Evolutionary conservation across 2,888 invertebrate species (phyloP).

Genomic region (Subacronicta megacephala): DNA sequence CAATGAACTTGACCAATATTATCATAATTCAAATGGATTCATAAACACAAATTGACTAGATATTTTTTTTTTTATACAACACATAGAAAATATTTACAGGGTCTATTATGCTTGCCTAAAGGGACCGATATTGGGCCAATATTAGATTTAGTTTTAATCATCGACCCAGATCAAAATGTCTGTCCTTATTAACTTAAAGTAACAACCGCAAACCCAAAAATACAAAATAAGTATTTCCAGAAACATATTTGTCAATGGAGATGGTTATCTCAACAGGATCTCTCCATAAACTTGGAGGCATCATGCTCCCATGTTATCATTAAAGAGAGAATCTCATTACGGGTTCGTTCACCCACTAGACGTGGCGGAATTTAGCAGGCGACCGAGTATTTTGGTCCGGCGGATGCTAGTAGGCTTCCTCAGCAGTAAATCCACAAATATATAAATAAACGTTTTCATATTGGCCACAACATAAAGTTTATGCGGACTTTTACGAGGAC

Average conservation of each 20-base stretch:
- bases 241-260: slow-evolving; percentile 32
- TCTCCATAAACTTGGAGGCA: slow-evolving; percentile 43
- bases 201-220: slow-evolving; percentile 3
- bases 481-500: slow-evolving; percentile 74
- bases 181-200: slow-evolving; percentile 11
- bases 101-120: too few species aligned
- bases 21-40: slow-evolving; percentile 20
- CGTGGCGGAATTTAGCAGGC: slow-evolving; percentile 87
- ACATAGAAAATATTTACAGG: too few species aligned
- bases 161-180: background rate
- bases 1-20: slow-evolving; percentile 27
- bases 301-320: slow-evolving; percentile 65
- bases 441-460: slow-evolving; percentile 80
- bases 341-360: slow-evolving; percentile 85
- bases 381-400: slow-evolving; percentile 81
- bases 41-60: too few species aligned
- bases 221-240: slow-evolving; percentile 7
- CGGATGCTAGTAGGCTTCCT: slow-evolving; percentile 83
- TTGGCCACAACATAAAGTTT: slow-evolving; percentile 65
- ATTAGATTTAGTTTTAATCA: background rate
- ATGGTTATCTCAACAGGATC: slow-evolving; percentile 35
- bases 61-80: too few species aligned
- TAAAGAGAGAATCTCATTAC: slow-evolving; percentile 66
- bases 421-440: slow-evolving; percentile 80
- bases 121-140: too few species aligned